Conservation (phyloP, 1,140 invertebrate genomes). For the Trypoxylus dichotomus region DNA sequence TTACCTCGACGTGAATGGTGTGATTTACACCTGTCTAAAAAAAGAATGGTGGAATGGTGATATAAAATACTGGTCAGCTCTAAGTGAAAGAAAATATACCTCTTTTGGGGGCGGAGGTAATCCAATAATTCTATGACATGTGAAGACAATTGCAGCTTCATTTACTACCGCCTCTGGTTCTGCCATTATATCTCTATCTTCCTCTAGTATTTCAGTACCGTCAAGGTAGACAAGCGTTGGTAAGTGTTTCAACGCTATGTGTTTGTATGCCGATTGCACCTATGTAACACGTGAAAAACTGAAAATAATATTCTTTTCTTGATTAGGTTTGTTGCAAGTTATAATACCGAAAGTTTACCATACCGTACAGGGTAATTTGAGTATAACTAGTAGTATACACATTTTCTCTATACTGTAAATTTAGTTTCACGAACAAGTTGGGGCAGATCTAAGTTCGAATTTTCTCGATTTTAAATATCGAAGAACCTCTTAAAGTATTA, state of each 20-base stretch:
- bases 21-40: constrained; percentile 41
- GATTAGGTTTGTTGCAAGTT: too few species aligned
- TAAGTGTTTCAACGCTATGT: constrained; percentile 30
- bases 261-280: constrained; percentile 33
- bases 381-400: too few species aligned
- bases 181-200: constrained; percentile 22
- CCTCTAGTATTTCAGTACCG: constrained; percentile 31
- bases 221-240: constrained; percentile 35
- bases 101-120: constrained; percentile 43
- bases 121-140: constrained; percentile 39
- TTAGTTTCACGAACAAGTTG: too few species aligned
- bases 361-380: too few species aligned
- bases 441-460: too few species aligned
- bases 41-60: constrained; percentile 4
- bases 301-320: too few species aligned
- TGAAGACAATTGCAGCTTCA: constrained; percentile 35
- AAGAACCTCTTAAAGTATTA: too few species aligned
- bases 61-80: neutral
- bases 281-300: neutral
- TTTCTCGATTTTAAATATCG: too few species aligned
- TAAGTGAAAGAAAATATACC: constrained; percentile 28
- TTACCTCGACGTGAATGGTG: constrained; percentile 43
- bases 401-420: too few species aligned
- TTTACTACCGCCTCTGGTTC: neutral
- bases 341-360: too few species aligned